phyloP scores from a whole-genome alignment of 1,140 invertebrate genomes.

The Zaprionus gabonicus region DNA sequence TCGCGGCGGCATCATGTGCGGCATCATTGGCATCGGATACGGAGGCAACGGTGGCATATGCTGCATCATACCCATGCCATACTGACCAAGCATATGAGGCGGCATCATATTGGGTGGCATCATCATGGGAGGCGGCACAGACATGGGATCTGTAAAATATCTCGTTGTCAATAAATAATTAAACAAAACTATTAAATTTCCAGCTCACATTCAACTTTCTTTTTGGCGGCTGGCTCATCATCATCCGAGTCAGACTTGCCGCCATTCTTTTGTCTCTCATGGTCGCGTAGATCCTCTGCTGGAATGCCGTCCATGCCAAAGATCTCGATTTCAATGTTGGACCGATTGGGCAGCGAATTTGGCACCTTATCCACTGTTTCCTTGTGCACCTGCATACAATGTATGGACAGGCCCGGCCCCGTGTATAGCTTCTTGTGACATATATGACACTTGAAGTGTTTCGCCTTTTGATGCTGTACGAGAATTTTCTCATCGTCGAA shows the following conservation, averaged over 20 bases:
- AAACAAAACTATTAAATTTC: not conserved
- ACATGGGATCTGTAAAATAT: constrained; percentile 71
- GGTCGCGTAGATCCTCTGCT: constrained; percentile 96
- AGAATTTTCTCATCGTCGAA: constrained; percentile 99
- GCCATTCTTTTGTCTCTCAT: constrained; percentile 93
- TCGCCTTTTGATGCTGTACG: constrained; percentile 99
- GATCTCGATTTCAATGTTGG: constrained; percentile 99
- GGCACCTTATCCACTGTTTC: constrained; percentile 99
- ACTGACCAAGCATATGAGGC: constrained; percentile 86
- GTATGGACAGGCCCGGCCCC: constrained; percentile 98
- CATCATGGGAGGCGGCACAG: constrained; percentile 85
- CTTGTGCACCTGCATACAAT: constrained; percentile 99
- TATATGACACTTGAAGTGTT: constrained; percentile 99
- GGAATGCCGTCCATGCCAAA: constrained; percentile 99
- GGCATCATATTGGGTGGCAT: constrained; percentile 87
- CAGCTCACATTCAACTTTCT: constrained; percentile 88
- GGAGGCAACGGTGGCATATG: constrained; percentile 86
- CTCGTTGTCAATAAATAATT: not conserved
- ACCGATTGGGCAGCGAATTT: constrained; percentile 98
- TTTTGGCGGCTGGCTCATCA: constrained; percentile 91
- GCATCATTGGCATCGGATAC: constrained; percentile 86
- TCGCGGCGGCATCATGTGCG: constrained; percentile 89
- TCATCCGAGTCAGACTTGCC: constrained; percentile 90
- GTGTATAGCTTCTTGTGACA: constrained; percentile 99
- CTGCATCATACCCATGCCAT: constrained; percentile 85